Evolutionary conservation across 2,797 vertebrate species (phyloP), one percentile per base, ranked within the genome.

Genomic region (Argyrosomus regius): DNA sequence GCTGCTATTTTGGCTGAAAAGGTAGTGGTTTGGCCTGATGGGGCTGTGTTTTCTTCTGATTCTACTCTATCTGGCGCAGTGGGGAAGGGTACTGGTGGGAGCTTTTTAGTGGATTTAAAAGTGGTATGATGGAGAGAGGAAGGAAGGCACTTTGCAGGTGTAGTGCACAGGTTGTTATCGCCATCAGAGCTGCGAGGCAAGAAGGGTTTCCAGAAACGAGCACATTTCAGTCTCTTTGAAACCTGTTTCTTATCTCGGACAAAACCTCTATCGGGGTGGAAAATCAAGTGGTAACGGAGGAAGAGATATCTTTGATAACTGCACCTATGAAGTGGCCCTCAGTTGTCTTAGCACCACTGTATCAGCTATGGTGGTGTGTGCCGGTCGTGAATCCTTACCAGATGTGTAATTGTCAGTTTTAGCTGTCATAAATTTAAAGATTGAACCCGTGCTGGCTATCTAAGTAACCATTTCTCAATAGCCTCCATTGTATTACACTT

Each of bases 1-100:
- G 79, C 85, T 87, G 89, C 84, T 90, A 81, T 90, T 92, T 88
- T 88, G 89, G 84, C 86, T 89, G 78, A 77, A 87, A 89, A 90
- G 85, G 83, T 86, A 75, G 88, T 86, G 85, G 75, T 92, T 91
- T 91, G 89, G 88, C 83, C 80, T 82, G 88, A 90, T 85, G 80
- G 89, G 85, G 73, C 85, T 82, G 71, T 86, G 78, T 90, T 91
- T 91, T 87, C 80, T 83, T 79, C 59, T 77, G 75, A 91, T 83
- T 87, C 84, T 72, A 64, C 82, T 83, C 77, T 84, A 75, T 87
- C 84, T 86, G 76, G 79, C 84, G 80, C 80, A 77, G 89, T 82
- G 68, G 70, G 87, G 81, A 73, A 63, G 87, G 75, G 45, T 81
- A 39, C 78, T 54, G 73, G 64, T 74, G 87, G 72, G 60, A 68